Evolutionary conservation across 2,113 vertebrate species (phyloP).

Genomic region (Stomatorhinus ivindoensis): DNA sequence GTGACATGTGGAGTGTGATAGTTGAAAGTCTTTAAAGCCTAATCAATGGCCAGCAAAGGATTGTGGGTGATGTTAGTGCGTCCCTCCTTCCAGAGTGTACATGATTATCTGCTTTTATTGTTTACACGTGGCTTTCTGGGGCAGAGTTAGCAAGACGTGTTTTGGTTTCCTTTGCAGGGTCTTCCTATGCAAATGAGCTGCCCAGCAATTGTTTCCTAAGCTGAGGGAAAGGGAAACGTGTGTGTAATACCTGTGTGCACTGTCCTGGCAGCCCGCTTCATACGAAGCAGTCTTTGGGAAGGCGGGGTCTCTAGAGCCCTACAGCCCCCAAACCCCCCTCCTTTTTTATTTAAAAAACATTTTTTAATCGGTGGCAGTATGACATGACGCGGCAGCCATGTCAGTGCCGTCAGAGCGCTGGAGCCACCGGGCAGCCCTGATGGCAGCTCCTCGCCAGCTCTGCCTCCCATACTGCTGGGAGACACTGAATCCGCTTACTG

Average conservation of each 20-base stretch:
- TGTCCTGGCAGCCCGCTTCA: not conserved
- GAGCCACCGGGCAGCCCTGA: not conserved
- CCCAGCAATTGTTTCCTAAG: not conserved
- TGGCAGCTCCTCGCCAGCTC: not conserved
- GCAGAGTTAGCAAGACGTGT: slow-evolving; percentile 11
- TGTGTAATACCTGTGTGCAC: not conserved
- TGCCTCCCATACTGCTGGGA: not conserved
- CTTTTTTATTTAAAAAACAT: too few species aligned
- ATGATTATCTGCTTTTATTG: not conserved
- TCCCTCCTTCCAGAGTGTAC: not conserved
- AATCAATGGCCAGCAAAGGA: not conserved
- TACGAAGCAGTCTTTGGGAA: not conserved
- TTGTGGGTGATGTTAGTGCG: not conserved
- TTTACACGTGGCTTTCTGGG: not conserved
- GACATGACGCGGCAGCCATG: not conserved
- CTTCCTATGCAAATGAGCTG: not conserved
- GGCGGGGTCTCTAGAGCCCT: not conserved
- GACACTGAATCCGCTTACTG: not conserved
- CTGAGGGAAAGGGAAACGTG: not conserved
- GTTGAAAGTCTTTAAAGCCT: not conserved
- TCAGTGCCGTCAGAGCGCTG: not conserved
- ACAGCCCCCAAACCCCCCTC: too few species aligned
- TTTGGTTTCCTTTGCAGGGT: slow-evolving; percentile 1
- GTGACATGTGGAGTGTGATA: not conserved
- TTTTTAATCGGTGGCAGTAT: not conserved